Base-by-base conservation (phyloP, 2,113 vertebrate genomes). In the Rhizomys pruinosus region DNA sequence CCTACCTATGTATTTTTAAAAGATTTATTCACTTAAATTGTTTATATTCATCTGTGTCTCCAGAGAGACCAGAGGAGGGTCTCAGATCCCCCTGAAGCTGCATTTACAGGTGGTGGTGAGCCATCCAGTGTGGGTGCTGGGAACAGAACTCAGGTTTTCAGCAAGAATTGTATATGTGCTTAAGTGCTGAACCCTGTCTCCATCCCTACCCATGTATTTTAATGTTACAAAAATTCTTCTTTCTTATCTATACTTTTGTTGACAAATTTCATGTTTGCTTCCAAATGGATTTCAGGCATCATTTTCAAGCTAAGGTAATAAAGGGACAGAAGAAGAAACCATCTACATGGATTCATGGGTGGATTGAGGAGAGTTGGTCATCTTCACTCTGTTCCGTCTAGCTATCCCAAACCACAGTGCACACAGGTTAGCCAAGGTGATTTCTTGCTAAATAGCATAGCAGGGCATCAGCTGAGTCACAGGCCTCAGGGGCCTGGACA, bases 271-370 rank as follows among this genome's bases (percentile, higher is more conserved):
- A 61, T 61, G 61, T 87, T 87, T n/a, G n/a, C 59, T 74, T 90
- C n/a, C 61, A 90, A 82, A 29, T 44, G 15, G 34, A 57, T 71
- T 90, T 90, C 52, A 87, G 39, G 55, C 11, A 71, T 23, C 61
- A 52, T 72, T 85, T 90, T 61, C 34, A 90, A 76, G 44, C 80
- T 89, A 76, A 87, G 86, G 55, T 27, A 90, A 61, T 71, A 87
- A 37, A 27, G 61, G 57, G 23, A 84, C 32, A 15, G 25, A 90
- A 95, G 61, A 81, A 20, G 52, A 61, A 87, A 44, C 11, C 1
- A 42, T 39, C 76, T 63, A 37, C 12, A 20, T 76, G 11, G 47
- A 55, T 32, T 55, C 47, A 34, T 39, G 64, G 47, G 59, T 66
- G 81, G 66, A 57, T 86, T 72, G 66, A 73, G 42, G n/a, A 73